A percentile compares a stretch with the other conserved stretches of the same genome.
Evolutionary conservation across 2,797 vertebrate genomes (phyloP).

Genomic region (Acropternis orthonyx): DNA sequence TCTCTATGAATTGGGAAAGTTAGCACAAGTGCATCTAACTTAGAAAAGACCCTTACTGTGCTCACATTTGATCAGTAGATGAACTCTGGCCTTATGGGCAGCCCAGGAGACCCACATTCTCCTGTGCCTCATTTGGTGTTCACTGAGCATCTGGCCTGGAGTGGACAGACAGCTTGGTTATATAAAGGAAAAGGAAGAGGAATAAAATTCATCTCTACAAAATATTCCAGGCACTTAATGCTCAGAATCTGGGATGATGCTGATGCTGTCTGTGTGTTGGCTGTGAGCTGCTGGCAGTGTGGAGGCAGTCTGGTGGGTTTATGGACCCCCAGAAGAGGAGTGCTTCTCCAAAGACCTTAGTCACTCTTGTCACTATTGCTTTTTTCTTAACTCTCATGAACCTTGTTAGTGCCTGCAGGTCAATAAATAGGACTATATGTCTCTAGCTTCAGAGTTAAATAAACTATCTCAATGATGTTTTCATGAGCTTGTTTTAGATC

Average conservation of each 20-base stretch:
- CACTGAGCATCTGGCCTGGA: background rate
- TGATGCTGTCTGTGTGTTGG: background rate
- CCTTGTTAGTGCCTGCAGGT: background rate
- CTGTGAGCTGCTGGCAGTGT: background rate
- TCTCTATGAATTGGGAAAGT: background rate
- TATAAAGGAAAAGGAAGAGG: background rate
- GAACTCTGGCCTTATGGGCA: background rate
- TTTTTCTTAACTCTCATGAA: background rate
- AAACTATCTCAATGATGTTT: background rate
- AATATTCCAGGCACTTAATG: background rate
- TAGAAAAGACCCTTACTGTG: background rate
- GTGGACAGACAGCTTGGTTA: background rate
- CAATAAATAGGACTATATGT: background rate
- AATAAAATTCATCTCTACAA: background rate
- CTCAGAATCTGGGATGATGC: background rate
- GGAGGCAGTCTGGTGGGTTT: background rate
- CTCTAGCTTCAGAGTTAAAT: slow-evolving; percentile 11
- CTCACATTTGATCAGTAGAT: background rate
- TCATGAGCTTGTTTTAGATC: background rate
- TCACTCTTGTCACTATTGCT: background rate
- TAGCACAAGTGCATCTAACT: background rate
- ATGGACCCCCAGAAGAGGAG: background rate
- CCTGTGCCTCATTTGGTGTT: background rate
- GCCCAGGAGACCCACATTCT: fast-evolving
- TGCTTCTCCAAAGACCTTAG: background rate